Evolutionary conservation across 2,113 vertebrate genomes (phyloP), one percentile per base, ranked within the genome.

Genomic region (Istiophorus platypterus): DNA sequence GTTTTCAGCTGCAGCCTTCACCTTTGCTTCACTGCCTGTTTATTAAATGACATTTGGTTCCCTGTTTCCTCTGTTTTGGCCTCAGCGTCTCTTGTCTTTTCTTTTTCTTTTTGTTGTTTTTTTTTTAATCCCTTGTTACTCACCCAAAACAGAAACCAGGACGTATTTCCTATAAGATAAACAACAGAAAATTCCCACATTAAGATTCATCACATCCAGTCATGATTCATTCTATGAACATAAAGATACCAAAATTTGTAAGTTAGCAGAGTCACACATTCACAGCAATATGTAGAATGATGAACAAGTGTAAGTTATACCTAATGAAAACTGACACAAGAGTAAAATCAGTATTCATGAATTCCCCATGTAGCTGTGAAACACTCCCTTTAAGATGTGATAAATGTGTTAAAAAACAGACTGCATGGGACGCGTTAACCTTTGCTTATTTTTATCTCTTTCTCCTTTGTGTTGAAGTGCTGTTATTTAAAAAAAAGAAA

Each of bases 371-470:
- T 1, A 8, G 34, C 58, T 81, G 81, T 34, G 54, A 72, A 72
- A 41, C 71, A 10, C 27, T 52, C 6, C 7, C 20, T 58, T 27
- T 47, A 65, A 65, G 34, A 52, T 22, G 77, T 54, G 63, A 56
- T 59, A 58, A 75, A 51, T 17, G 65, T 72, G 84, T 78, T 74
- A 24, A 70, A 72, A 69, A 80, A 41, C 67, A 0, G 20, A 24
- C 68, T 27, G 51, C 39, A 26, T 27, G 31, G 9, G 66, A 47
- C 7, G 76, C 61, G 63, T 74, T 58, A 68, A 82, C 65, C 70
- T 76, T 69, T 78, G 58, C 74, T 83, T 88, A 66, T 85, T 85
- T 80, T 78, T 80, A 76, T 73, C 72, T 73, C 56, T 18, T 24
- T 45, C 37, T 77, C 57, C 45, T 34, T 49, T 52, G 2, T 69